Evolutionary conservation across 2,113 vertebrate genomes (phyloP), one percentile per base, ranked within the genome.

Genomic region (Ceyx cyanopectus): DNA sequence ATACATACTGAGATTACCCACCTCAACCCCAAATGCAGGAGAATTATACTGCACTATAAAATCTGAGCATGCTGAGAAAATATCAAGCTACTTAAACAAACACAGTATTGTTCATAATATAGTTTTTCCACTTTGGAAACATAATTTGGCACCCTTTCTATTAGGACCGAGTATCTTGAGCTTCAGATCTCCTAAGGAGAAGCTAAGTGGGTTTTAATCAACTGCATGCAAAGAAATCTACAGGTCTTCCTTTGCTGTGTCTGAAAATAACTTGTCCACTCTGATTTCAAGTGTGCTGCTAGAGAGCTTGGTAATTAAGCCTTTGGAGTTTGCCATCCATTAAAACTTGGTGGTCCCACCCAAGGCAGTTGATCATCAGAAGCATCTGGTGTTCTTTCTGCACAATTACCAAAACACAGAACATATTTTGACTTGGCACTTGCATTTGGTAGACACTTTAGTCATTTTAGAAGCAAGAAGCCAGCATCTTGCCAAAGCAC

Each of bases 381-480:
- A 96, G 91, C 96, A 97, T 96, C 96, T 97, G 96, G 81, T 95
- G 85, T 86, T 95, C 93, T 94, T 97, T 97, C 94, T 94, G 80
- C 95, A 97, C 90, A 96, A 97, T 97, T 96, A 97, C 92, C 93
- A 97, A 97, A 97, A 97, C 89, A 97, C 72, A 93, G 90, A 93
- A 95, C 84, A 81, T 87, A 95, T 91, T 93, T 89, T 97, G 95
- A 97, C 94, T 96, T 98, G 97, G 95, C 93, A 95, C 85, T 97
- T 84, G 85, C 62, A 94, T 97, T 97, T 95, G 84, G 94, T 95
- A 96, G 91, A 96, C 95, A 87, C 84, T 92, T 92, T 51, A 96
- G 82, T 93, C 90, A 96, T 87, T 88, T 94, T 94, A 94, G 81
- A 94, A 96, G 87, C 86, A 94, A 95, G 67, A 92, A 94, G 94